phyloP scores from a whole-genome alignment of 2,888 invertebrate species.

The Tetanocera ferruginea region DNA sequence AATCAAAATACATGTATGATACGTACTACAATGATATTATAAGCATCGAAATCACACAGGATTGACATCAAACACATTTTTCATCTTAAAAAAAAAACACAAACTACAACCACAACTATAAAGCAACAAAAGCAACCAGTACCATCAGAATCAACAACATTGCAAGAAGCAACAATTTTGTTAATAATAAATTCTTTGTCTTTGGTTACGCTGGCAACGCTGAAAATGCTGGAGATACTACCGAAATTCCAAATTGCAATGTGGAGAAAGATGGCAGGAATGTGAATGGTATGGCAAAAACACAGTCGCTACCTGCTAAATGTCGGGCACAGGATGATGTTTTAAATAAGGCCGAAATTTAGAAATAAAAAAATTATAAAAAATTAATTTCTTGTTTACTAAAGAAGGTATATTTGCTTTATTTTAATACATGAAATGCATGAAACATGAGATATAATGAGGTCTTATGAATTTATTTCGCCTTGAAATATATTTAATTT shows the following conservation, averaged over 20 bases:
- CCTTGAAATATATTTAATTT: too few relatives aligned
- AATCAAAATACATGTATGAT: too few relatives aligned
- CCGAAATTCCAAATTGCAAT: neutral
- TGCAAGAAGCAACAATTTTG: constrained; percentile 11
- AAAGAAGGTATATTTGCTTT: too few relatives aligned
- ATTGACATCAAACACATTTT: too few relatives aligned
- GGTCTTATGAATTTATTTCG: too few relatives aligned
- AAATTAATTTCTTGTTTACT: neutral
- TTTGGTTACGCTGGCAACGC: constrained; percentile 53
- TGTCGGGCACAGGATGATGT: neutral
- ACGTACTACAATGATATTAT: too few relatives aligned
- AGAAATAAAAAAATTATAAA: neutral
- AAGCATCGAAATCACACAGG: too few relatives aligned
- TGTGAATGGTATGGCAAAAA: neutral
- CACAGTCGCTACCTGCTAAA: neutral
- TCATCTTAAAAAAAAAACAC: neutral
- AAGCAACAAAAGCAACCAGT: neutral
- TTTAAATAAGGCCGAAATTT: neutral
- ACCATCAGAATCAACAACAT: neutral
- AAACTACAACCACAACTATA: neutral
- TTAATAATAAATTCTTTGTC: constrained; percentile 32
- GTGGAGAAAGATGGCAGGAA: neutral
- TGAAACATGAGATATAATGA: too few relatives aligned
- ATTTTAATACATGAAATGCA: too few relatives aligned
- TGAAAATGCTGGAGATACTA: neutral